Evolutionary conservation across 1,140 invertebrate species (phyloP), one percentile per base, ranked within the genome.

Genomic region (Popillia japonica): DNA sequence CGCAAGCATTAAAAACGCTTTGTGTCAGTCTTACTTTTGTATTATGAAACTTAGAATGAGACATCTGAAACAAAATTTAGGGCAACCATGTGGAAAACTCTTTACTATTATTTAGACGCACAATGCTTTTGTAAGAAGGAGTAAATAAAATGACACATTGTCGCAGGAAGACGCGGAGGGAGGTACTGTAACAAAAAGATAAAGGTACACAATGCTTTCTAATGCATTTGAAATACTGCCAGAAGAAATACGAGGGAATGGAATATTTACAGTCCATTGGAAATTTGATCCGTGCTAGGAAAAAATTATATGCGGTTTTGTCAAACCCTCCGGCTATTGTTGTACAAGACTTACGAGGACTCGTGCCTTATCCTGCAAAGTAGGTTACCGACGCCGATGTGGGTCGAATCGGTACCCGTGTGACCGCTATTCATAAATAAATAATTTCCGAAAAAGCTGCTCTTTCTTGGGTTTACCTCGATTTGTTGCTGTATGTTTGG

Each of bases 271-370:
- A 78, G 78, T 81, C 79, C 75, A 81, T 81, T 79, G 78, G 79
- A 64, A 81, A 78, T 72, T 78, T 78, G 79, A 80, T 81, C 79
- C 61, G 68, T 79, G 78, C 64, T 68, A 72, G 72, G 75, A 76
- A 79, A 78, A 81, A 80, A 81, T 81, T 81, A 80, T 81, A 75
- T 81, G 81, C 79, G 81, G 81, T 81, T 80, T 80, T 79, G 81
- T 80, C 81, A 80, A 79, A 79, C 81, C 81, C 75, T 73, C 76
- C 27, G 27, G 78, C 77, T 73, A 80, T 81, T 81, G 80, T 81
- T 48, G 41, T 17, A 61, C 55, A 44, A 23, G 17, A 72, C 61
- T 64, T 40, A 23, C 40, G 40, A 59, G 76, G n/a, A 40, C 68
- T 64, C 76, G 48, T 72, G 40, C 41, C 22, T 44, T 41, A 22